phyloP scores from a whole-genome alignment of 2,113 vertebrate genomes.

The Cyphomyrus plagiostoma region DNA sequence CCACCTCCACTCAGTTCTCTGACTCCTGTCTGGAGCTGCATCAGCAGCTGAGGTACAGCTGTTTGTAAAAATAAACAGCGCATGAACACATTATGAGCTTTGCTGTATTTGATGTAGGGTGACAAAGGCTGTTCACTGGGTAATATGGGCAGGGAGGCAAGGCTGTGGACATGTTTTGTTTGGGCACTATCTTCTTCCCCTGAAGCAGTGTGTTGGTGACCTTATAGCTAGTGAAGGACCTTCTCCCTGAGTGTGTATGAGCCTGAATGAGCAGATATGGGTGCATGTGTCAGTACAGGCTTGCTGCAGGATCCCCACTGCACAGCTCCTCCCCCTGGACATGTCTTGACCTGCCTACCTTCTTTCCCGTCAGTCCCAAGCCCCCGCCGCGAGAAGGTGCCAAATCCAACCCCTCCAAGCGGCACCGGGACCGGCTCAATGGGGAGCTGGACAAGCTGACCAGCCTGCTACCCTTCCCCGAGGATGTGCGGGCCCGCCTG shows the following conservation, averaged over 20 bases:
- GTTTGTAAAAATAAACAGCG: not conserved
- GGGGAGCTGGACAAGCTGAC: conserved; percentile 67
- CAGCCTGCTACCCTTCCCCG: conserved; percentile 61
- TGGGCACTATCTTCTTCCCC: not conserved
- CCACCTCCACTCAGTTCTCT: not conserved
- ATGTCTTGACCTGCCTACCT: not conserved
- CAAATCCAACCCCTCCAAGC: conserved; percentile 72
- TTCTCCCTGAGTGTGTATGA: not conserved
- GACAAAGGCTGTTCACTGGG: not conserved
- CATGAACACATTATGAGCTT: not conserved
- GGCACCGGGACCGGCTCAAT: conserved; percentile 67
- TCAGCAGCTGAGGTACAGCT: not conserved
- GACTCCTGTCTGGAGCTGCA: not conserved
- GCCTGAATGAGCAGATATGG: not conserved
- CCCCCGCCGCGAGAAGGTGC: conserved; percentile 24
- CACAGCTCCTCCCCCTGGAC: not conserved
- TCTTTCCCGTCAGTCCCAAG: conserved; percentile 44
- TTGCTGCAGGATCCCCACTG: not conserved
- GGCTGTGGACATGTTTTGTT: not conserved
- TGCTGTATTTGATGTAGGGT: not conserved
- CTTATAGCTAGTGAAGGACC: not conserved
- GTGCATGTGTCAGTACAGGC: not conserved
- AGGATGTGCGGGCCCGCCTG: conserved; percentile 58
- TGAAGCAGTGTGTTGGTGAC: not conserved
- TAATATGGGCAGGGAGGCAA: not conserved